These are phyloP conservation scores for Pelochelys cantorii DNA, from an alignment of 2,797 vertebrate genomes.

Conservation along the genomic window DNA sequence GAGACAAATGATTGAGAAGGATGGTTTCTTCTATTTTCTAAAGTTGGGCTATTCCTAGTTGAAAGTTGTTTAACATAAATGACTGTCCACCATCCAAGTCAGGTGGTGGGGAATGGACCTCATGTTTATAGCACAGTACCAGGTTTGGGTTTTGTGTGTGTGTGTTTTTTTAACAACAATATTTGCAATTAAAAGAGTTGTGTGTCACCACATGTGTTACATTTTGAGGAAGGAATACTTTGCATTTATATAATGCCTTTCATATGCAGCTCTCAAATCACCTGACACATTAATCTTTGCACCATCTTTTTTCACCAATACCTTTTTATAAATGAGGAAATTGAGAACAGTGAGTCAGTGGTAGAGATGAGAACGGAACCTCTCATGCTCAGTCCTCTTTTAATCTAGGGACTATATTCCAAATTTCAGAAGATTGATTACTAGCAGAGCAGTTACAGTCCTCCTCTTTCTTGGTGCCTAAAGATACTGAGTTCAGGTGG, in stretches of 20 bases:
- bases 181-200: neutral
- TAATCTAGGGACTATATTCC: neutral
- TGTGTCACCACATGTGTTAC: neutral
- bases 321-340: neutral
- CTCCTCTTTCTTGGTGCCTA: neutral
- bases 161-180: neutral
- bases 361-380: neutral
- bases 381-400: neutral
- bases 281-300: neutral
- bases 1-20: neutral
- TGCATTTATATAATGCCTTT: fast-evolving
- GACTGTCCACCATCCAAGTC: neutral
- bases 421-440: fast-evolving
- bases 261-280: neutral
- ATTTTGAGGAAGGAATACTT: neutral
- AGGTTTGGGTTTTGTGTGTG: neutral
- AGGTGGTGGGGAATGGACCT: neutral
- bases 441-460: neutral
- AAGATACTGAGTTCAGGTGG: neutral
- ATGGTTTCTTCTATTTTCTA: neutral
- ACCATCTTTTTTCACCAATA: neutral
- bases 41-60: neutral
- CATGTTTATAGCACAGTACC: neutral
- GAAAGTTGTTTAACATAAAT: neutral
- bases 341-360: neutral